Evolutionary conservation across 2,797 vertebrate species (phyloP).

Genomic region (Chloroceryle inda): DNA sequence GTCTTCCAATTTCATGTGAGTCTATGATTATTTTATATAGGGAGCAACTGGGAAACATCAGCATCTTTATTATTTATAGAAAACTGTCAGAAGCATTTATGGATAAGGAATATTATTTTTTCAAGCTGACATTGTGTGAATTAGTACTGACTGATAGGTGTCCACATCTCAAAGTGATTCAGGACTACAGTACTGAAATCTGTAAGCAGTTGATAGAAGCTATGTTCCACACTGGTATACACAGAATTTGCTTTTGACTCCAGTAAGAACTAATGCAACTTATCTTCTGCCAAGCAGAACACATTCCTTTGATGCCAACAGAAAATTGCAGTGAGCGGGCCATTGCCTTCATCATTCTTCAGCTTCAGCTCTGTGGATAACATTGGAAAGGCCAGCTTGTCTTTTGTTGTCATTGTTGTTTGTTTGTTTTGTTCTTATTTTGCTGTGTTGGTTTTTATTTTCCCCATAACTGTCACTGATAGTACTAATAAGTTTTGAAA

Average conservation of each 20-base stretch:
- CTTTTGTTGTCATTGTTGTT: background rate
- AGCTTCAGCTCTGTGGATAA: background rate
- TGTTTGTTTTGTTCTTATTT: no score
- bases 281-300: conserved; percentile 9
- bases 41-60: background rate
- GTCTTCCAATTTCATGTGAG: background rate
- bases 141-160: background rate
- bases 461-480: background rate
- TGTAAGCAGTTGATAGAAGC: background rate
- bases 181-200: background rate
- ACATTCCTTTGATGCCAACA: conserved; percentile 18
- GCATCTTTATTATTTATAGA: background rate
- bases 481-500: conserved; percentile 19
- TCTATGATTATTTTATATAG: background rate
- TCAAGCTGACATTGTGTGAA: background rate
- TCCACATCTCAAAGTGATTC: background rate
- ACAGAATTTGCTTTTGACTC: background rate
- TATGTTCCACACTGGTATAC: background rate
- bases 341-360: background rate
- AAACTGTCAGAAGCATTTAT: background rate
- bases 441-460: no score
- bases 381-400: background rate
- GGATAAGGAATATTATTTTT: background rate
- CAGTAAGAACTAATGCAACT: conserved; percentile 2
- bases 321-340: conserved; percentile 22